Percentiles rank a stretch among this genome's conserved stretches.
Evolutionary conservation across 2,888 invertebrate species (phyloP).

Genomic region (Campopleginae sp.): DNA sequence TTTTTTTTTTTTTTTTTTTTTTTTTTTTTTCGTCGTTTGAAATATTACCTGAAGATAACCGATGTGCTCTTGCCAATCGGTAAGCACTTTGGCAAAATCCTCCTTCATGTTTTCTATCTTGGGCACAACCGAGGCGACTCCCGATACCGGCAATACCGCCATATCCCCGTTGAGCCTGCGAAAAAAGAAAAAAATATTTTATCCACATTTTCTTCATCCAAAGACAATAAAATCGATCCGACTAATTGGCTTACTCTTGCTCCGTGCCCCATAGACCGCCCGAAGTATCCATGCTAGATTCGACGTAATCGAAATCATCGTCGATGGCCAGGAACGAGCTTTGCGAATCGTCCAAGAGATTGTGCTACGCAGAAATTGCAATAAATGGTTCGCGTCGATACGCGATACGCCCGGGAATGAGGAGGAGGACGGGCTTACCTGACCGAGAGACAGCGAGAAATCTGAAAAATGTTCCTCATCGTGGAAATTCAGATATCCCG

Average conservation of each 20-base stretch:
- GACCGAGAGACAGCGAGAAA: conserved; percentile 78
- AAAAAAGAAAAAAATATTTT: too few species aligned
- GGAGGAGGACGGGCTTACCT: too few species aligned
- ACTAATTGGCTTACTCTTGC: conserved; percentile 80
- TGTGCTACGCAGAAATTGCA: conserved; percentile 68
- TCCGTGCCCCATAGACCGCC: conserved; percentile 79
- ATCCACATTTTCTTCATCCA: too few species aligned
- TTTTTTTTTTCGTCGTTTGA: background rate
- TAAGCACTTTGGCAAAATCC: conserved; percentile 85
- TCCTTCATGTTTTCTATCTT: conserved; percentile 83
- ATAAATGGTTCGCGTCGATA: too few species aligned
- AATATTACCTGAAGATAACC: conserved; percentile 84
- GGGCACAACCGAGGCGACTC: conserved; percentile 75
- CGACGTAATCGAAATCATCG: conserved; percentile 79
- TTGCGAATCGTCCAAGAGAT: conserved; percentile 77
- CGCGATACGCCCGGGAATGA: too few species aligned
- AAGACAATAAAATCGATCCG: background rate
- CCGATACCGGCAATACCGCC: conserved; percentile 82
- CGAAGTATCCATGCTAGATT: conserved; percentile 74
- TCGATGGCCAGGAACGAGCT: conserved; percentile 76
- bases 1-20: background rate
- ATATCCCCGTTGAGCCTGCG: conserved; percentile 82
- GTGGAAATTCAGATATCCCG: conserved; percentile 85
- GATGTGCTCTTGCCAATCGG: conserved; percentile 85
- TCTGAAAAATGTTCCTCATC: conserved; percentile 85